phyloP scores from a whole-genome alignment of 1,140 invertebrate genomes.

The Spodoptera frugiperda region DNA sequence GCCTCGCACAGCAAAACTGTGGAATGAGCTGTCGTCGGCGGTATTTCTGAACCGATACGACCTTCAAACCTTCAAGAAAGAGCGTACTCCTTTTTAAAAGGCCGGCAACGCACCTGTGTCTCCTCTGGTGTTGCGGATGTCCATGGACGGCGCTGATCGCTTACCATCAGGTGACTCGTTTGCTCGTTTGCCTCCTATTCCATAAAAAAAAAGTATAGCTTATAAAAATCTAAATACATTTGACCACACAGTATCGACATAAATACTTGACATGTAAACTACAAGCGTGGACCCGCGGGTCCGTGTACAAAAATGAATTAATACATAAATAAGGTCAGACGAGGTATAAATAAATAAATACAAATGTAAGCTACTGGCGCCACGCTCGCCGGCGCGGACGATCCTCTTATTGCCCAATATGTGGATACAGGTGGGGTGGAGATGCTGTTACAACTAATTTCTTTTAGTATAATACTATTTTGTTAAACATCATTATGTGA shows the following conservation, averaged over 20 bases:
- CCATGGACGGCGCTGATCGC: too few relatives aligned
- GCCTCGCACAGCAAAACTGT: too few relatives aligned
- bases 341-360: slow-evolving; percentile 82
- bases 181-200: too few relatives aligned
- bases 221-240: not conserved
- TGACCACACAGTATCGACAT: not conserved
- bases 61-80: too few relatives aligned
- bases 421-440: slow-evolving; percentile 62
- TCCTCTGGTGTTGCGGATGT: too few relatives aligned
- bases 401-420: slow-evolving; percentile 77
- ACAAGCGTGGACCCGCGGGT: slow-evolving; percentile 6
- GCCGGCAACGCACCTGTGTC: too few relatives aligned
- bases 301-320: slow-evolving; percentile 68
- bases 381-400: slow-evolving; percentile 71
- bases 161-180: too few relatives aligned
- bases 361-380: slow-evolving; percentile 82
- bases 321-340: slow-evolving; percentile 80
- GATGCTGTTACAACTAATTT: slow-evolving; percentile 3
- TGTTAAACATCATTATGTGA: too few relatives aligned
- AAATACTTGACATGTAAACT: slow-evolving; percentile 27
- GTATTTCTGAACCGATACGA: too few relatives aligned
- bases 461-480: not conserved
- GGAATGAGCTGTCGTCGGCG: too few relatives aligned
- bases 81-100: too few relatives aligned
- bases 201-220: too few relatives aligned